A percentile compares a stretch with the other conserved stretches of the same genome.
Evolutionary conservation across 2,113 vertebrate species (phyloP).

Genomic region (Xenopus borealis): DNA sequence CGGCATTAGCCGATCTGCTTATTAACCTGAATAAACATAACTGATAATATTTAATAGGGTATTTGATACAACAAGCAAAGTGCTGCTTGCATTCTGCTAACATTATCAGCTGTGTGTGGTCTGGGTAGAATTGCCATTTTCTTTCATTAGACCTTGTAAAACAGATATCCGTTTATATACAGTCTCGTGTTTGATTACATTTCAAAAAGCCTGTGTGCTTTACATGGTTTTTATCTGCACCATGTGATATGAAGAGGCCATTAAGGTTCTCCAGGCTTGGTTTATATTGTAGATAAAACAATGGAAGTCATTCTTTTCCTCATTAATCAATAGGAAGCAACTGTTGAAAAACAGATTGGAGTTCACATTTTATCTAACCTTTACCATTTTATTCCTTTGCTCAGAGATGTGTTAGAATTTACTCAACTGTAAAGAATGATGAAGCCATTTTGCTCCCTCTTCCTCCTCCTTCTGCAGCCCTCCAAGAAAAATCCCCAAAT

Average conservation of each 20-base stretch:
- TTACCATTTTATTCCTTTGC: accelerated
- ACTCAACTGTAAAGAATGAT: too few species aligned
- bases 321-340: slow-evolving; percentile 1
- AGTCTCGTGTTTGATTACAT: slow-evolving; percentile 50
- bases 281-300: slow-evolving; percentile 41
- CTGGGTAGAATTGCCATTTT: slow-evolving; percentile 49
- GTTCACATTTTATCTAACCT: background rate
- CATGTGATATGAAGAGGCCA: slow-evolving; percentile 49
- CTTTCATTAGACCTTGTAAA: slow-evolving; percentile 50
- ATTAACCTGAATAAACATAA: slow-evolving; percentile 56
- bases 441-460: too few species aligned
- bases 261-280: slow-evolving; percentile 49
- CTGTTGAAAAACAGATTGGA: background rate
- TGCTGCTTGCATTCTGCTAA: slow-evolving; percentile 11
- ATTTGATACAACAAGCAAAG: slow-evolving; percentile 50
- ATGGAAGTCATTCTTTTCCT: slow-evolving; percentile 46
- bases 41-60: slow-evolving; percentile 60
- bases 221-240: slow-evolving; percentile 55
- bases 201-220: slow-evolving; percentile 51
- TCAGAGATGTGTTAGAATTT: background rate
- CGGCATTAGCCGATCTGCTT: slow-evolving; percentile 46
- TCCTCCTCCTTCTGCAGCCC: too few species aligned
- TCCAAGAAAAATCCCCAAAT: too few species aligned
- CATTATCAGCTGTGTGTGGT: slow-evolving; percentile 58
- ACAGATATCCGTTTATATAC: slow-evolving; percentile 48